These are phyloP conservation scores for Paedocypris micromegethes DNA, from an alignment of 2,797 vertebrate genomes.

Conservation along the genomic window DNA sequence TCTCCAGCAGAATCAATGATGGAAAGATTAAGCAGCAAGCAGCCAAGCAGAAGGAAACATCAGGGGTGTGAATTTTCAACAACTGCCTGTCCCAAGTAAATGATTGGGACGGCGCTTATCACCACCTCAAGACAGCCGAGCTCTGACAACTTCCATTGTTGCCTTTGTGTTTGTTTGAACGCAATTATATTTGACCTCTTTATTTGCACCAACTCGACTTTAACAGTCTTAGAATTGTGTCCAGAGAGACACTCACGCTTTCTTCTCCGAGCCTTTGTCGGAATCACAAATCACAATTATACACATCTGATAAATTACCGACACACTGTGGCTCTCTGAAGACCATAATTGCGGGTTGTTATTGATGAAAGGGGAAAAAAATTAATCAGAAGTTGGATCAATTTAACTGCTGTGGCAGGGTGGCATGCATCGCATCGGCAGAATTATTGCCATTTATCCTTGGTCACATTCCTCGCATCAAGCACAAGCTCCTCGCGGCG, in stretches of 20 bases:
- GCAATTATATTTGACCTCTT: conserved; percentile 24
- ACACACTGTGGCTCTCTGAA: conserved; percentile 2
- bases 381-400: conserved; percentile 40
- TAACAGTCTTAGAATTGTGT: conserved; percentile 34
- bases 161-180: conserved; percentile 34
- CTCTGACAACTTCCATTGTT: conserved; percentile 19
- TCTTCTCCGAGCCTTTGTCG: conserved; percentile 13
- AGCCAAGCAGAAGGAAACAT: conserved; percentile 41
- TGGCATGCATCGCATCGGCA: conserved; percentile 31
- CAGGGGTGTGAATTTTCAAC: conserved; percentile 44
- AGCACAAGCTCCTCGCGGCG: conserved; percentile 18
- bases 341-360: conserved; percentile 28
- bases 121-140: conserved; percentile 9
- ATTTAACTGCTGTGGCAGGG: conserved; percentile 16
- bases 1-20: conserved; percentile 40
- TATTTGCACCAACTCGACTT: conserved; percentile 7
- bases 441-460: conserved; percentile 34
- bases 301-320: background rate
- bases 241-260: conserved; percentile 21
- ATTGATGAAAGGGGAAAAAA: conserved; percentile 36
- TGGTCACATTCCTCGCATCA: conserved; percentile 34
- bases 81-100: conserved; percentile 22
- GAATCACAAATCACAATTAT: conserved; percentile 28
- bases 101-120: conserved; percentile 25
- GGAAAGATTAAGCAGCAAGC: conserved; percentile 46